A percentile compares a stretch with the other conserved stretches of the same genome.
Evolutionary conservation across 2,113 vertebrate species (phyloP).

Genomic region (Phyllostomus hastatus): DNA sequence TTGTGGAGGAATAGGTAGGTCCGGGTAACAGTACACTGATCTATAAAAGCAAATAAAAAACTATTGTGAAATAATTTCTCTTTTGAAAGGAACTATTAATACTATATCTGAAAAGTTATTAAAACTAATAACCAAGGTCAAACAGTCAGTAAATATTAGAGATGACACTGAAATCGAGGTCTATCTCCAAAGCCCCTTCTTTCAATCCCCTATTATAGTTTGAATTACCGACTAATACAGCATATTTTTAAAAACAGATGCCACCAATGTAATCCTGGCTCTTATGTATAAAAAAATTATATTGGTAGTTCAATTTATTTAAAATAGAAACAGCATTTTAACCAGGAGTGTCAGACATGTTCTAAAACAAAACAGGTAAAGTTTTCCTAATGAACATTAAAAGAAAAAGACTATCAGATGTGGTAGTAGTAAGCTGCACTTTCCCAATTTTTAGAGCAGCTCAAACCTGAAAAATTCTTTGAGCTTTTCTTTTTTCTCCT

Average conservation of each 20-base stretch:
- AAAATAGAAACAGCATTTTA: constrained; percentile 21
- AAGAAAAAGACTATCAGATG: not conserved
- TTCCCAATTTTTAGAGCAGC: not conserved
- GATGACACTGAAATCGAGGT: not conserved
- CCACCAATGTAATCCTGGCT: not conserved
- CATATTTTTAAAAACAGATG: not conserved
- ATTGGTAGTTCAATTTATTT: not conserved
- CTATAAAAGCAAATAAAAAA: constrained; percentile 80
- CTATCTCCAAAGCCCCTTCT: not conserved
- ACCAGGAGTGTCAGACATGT: not conserved
- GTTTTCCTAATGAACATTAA: not conserved
- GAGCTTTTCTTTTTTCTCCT: not conserved
- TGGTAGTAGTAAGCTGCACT: not conserved
- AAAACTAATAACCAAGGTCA: not conserved
- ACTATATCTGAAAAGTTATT: not conserved
- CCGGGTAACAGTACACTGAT: constrained; percentile 94
- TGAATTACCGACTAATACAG: not conserved
- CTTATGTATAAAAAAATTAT: not conserved
- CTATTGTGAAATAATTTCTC: not conserved
- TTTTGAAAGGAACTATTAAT: not conserved
- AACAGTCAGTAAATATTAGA: not conserved
- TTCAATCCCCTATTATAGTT: not conserved
- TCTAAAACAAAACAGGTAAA: not conserved
- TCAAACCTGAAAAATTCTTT: not conserved
- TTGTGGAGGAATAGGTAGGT: constrained; percentile 98